A percentile compares a stretch with the other conserved stretches of the same genome.
phyloP scores from a whole-genome alignment of 2,888 invertebrate genomes.

The Arctia plantaginis region DNA sequence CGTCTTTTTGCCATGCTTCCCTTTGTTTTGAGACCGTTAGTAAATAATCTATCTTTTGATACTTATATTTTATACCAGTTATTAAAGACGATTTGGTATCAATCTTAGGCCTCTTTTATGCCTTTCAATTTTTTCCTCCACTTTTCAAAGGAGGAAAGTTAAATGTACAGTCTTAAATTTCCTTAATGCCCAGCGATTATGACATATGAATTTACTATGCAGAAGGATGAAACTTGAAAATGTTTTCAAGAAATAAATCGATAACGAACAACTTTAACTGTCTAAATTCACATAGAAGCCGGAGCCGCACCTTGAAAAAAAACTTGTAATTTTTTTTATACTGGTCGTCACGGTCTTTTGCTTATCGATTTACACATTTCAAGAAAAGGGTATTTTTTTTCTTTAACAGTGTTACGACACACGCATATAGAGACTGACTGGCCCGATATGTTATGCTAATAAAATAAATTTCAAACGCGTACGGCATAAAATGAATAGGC shows the following conservation, averaged over 20 bases:
- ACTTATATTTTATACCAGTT: neutral
- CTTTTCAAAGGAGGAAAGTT: too few species aligned
- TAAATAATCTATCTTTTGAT: neutral
- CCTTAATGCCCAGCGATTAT: neutral
- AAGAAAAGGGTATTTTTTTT: neutral
- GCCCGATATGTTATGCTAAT: conserved; percentile 5
- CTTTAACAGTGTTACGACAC: neutral
- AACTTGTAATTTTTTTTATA: neutral
- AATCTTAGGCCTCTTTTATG: too few species aligned
- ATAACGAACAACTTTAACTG: too few species aligned
- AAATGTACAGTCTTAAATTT: neutral
- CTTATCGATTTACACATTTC: neutral
- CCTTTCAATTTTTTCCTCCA: too few species aligned
- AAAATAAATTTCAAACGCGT: neutral
- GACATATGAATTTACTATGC: neutral
- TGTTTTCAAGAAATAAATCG: neutral
- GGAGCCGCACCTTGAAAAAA: too few species aligned
- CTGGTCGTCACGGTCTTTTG: neutral
- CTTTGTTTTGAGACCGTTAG: neutral
- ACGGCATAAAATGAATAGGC: neutral
- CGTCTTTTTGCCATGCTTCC: neutral
- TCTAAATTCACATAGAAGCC: neutral
- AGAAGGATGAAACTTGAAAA: neutral
- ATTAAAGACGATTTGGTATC: too few species aligned
- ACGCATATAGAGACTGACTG: neutral